Percentiles rank a stretch among this genome's conserved stretches.
phyloP scores from a whole-genome alignment of 2,113 vertebrate genomes.

The Anhinga anhinga region DNA sequence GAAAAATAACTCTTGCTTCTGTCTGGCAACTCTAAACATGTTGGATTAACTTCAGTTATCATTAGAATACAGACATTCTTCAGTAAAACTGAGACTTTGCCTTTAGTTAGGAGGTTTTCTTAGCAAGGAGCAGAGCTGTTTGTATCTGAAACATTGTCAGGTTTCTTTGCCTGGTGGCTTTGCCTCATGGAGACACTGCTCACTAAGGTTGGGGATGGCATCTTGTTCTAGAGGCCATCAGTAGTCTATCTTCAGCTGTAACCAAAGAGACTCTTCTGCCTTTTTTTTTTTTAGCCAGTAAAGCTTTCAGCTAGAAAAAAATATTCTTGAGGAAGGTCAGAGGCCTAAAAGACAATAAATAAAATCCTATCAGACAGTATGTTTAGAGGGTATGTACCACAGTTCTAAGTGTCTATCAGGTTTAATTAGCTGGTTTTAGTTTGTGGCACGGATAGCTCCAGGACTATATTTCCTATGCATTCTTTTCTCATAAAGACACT shows the following conservation, averaged over 20 bases:
- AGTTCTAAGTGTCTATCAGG: not conserved
- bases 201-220: not conserved
- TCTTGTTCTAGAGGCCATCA: not conserved
- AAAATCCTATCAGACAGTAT: not conserved
- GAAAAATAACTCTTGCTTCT: not conserved
- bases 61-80: too few species aligned
- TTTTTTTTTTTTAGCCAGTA: not conserved
- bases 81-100: not conserved
- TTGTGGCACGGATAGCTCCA: not conserved
- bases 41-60: not conserved
- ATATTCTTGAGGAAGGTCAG: not conserved
- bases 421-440: not conserved
- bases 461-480: not conserved
- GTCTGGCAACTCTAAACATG: accelerated
- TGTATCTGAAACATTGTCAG: not conserved
- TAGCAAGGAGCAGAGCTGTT: not conserved
- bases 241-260: not conserved
- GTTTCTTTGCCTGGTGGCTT: not conserved
- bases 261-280: not conserved
- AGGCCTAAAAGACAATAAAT: not conserved
- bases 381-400: not conserved
- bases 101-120: not conserved
- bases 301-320: not conserved
- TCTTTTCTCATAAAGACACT: not conserved
- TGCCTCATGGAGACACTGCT: not conserved